Evolutionary conservation across 2,888 invertebrate species (phyloP), one percentile per base, ranked within the genome.

Genomic region (Agrilus biguttatus): DNA sequence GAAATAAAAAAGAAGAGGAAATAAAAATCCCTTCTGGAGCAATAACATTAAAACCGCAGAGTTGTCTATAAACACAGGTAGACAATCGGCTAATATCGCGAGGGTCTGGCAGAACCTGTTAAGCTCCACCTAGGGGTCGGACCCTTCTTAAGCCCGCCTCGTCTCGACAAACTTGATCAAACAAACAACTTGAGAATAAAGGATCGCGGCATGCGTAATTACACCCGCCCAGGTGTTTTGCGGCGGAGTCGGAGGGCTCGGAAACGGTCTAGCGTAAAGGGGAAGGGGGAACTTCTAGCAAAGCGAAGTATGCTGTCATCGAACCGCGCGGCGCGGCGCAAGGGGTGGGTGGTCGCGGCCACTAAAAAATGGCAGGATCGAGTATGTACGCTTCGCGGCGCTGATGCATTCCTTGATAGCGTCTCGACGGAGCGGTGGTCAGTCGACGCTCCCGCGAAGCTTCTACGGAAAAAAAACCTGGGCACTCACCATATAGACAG

Each of bases 351-450:
- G 50, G 58, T 51, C 53, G 39, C 40, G 44, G 47, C 50, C 49
- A 48, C 57, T 55, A 57, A 63, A 62, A 63, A 63, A 63, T 62
- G 61, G 63, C 63, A 62, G 54, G 51, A 52, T 51, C 49, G 49
- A 48, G 28, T 28, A 10, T 48, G 50, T 49, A 28, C 48, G 48
- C 46, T 50, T 46, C 50, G 48, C 50, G 52, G 52, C 54, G 53
- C 52, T 52, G 51, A 48, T 69, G 69, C 74, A 72, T 73, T 72
- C 73, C 74, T 70, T 70, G 66, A 66, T 61, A 69, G 66, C 66
- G 69, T 68, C 70, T 71, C 70, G 70, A 70, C 70, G 59, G 68
- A 67, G 10, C 28, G 10, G 66, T 68, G 69, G 59, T 61, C 60
- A 66, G 65, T 68, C 65, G 57, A 54, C 55, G 48, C 47, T 45